Conservation (phyloP, 2,888 invertebrate genomes). For the Drosophila mercatorum region DNA sequence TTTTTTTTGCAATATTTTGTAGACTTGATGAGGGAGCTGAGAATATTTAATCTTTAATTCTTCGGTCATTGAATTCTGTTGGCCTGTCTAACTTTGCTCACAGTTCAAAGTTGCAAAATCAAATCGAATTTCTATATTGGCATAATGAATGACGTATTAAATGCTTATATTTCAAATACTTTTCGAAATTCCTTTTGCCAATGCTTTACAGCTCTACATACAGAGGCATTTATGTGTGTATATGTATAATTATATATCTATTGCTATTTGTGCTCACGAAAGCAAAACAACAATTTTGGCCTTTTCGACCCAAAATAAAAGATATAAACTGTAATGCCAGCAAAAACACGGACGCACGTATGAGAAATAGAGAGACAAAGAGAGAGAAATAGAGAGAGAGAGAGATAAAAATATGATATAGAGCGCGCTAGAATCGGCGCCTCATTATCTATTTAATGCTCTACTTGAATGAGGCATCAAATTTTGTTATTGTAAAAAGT, state of each 20-base stretch:
- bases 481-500: slow-evolving; percentile 48
- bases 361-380: slow-evolving; percentile 2
- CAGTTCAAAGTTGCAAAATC: neutral
- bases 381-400: neutral
- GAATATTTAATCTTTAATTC: neutral
- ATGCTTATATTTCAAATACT: neutral
- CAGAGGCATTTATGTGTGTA: neutral
- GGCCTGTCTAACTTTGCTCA: neutral
- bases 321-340: slow-evolving; percentile 36
- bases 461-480: slow-evolving; percentile 34
- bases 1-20: no score
- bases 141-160: neutral
- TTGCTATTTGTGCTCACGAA: slow-evolving; percentile 13
- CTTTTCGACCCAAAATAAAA: slow-evolving; percentile 21
- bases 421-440: slow-evolving; percentile 18
- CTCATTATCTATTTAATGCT: slow-evolving; percentile 22
- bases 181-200: neutral
- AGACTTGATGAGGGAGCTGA: no score
- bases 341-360: slow-evolving; percentile 40
- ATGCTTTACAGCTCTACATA: neutral
- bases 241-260: neutral
- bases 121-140: neutral
- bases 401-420: slow-evolving; percentile 7
- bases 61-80: neutral
- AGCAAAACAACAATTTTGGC: slow-evolving; percentile 12